Base-by-base conservation (phyloP, 2,888 invertebrate genomes). In the Diploptera punctata region DNA sequence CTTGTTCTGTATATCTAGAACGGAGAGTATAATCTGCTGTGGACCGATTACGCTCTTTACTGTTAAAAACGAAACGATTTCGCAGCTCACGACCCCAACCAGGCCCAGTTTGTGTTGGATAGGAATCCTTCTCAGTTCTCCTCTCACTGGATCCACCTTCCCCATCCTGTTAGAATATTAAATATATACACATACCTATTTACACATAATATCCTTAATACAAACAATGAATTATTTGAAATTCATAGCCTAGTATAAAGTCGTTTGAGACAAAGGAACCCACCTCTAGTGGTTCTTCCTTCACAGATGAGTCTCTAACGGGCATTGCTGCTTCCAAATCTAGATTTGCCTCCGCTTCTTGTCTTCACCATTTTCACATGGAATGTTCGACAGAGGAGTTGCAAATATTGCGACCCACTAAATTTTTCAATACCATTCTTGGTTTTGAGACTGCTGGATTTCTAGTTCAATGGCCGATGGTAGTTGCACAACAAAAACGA, bases 321-420 rank as follows among this genome's bases (percentile, higher is more conserved):
- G 75, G 75, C 75, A 75, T 75, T 54, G 38, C 71, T 68, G 71
- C 47, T 49, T 75, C 67, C 44, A 70, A 72, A 70, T 73, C 57
- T 43, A 61, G 67, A 71, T 19, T 68, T 52, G 69, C 74, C 75
- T 49, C 74, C 57, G 60, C 73, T 74, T 60, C 75, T 73, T 61
- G 74, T 75, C 68, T 74, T 75, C 67, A 75, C 75, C 75, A 75
- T 75, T 73, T 75, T 75, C 73, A 74, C 18, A 73, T 31, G 33
- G 33, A 52, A 18, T 31, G 13, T 43, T 49, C 21, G 5, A 67
- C 60, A 38, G 61, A 57, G 24, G 49, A 65, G 69, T 47, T 68
- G 68, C 73, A 65, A 70, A 31, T 61, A 19, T 38, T 62, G 73
- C 71, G 33, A 71, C 68, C 43, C 67, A 38, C 31, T 33, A 47